Percentiles rank a stretch among this genome's conserved stretches.
Conservation (phyloP, 2,888 invertebrate species). For the Andrena chrysosceles region DNA sequence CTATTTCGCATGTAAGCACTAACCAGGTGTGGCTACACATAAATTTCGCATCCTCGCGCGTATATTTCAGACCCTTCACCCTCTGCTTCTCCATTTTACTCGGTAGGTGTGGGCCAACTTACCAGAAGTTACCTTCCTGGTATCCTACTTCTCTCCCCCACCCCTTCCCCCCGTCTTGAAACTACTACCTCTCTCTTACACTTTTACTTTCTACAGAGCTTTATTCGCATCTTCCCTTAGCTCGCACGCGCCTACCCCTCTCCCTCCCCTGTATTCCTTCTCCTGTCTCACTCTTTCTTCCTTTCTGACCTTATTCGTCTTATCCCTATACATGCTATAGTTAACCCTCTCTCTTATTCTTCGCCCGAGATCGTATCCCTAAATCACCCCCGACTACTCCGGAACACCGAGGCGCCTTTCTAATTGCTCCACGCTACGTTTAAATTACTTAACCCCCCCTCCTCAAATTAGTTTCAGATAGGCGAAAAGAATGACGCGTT, state of each 20-base stretch:
- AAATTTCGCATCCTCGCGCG: slow-evolving; percentile 83
- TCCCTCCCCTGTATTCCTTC: slow-evolving; percentile 19
- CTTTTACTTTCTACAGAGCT: slow-evolving; percentile 59
- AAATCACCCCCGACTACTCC: slow-evolving; percentile 81
- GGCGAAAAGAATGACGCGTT: slow-evolving; percentile 81
- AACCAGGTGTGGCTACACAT: slow-evolving; percentile 85
- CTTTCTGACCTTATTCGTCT: slow-evolving; percentile 55
- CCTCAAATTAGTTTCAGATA: slow-evolving; percentile 83
- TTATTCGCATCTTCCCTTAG: slow-evolving; percentile 27
- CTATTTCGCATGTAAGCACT: slow-evolving; percentile 84
- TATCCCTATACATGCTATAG: slow-evolving; percentile 67
- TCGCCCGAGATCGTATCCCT: slow-evolving; percentile 80
- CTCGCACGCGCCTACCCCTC: slow-evolving; percentile 1
- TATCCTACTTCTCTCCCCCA: slow-evolving; percentile 60
- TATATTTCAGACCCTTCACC: slow-evolving; percentile 81
- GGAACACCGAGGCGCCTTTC: slow-evolving; percentile 77
- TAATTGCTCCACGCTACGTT: slow-evolving; percentile 83
- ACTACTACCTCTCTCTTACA: slow-evolving; percentile 34
- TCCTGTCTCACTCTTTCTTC: slow-evolving; percentile 28
- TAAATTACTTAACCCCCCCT: slow-evolving; percentile 81
- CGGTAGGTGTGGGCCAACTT: slow-evolving; percentile 77
- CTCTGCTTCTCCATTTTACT: slow-evolving; percentile 76
- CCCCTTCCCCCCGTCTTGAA: slow-evolving; percentile 35
- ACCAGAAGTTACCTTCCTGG: slow-evolving; percentile 81
- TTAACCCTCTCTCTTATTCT: slow-evolving; percentile 78